Conservation (phyloP, 2,797 vertebrate genomes). For the Phoeniculus purpureus region DNA sequence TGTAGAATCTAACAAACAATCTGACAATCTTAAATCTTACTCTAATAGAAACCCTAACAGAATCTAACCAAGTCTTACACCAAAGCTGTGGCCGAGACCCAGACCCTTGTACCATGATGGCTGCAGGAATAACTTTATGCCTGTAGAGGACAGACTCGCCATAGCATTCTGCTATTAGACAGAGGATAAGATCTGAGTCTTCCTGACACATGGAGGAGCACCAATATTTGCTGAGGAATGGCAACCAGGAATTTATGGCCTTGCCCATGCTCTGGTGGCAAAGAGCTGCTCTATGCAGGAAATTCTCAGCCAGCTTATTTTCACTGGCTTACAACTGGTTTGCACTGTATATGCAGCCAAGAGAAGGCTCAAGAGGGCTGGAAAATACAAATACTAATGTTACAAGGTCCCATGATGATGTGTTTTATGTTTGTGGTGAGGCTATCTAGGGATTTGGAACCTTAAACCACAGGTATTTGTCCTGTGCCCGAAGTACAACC, state of each 20-base stretch:
- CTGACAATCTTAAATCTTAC: too few species aligned
- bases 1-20: too few species aligned
- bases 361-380: neutral
- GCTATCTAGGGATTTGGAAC: neutral
- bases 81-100: too few species aligned
- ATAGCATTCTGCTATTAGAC: neutral
- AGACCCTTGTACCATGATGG: neutral
- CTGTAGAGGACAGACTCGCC: neutral
- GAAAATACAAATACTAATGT: neutral
- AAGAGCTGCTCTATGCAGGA: neutral
- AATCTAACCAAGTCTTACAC: neutral
- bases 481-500: neutral
- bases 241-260: neutral
- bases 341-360: neutral
- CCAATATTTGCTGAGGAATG: neutral
- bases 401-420: neutral
- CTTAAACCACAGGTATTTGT: too few species aligned
- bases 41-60: too few species aligned
- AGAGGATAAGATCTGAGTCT: neutral
- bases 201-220: neutral
- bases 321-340: neutral
- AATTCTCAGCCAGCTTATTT: neutral
- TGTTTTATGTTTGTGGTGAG: neutral
- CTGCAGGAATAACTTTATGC: neutral
- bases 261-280: neutral